phyloP scores from a whole-genome alignment of 2,888 invertebrate species.

The Macrosiphum euphorbiae region DNA sequence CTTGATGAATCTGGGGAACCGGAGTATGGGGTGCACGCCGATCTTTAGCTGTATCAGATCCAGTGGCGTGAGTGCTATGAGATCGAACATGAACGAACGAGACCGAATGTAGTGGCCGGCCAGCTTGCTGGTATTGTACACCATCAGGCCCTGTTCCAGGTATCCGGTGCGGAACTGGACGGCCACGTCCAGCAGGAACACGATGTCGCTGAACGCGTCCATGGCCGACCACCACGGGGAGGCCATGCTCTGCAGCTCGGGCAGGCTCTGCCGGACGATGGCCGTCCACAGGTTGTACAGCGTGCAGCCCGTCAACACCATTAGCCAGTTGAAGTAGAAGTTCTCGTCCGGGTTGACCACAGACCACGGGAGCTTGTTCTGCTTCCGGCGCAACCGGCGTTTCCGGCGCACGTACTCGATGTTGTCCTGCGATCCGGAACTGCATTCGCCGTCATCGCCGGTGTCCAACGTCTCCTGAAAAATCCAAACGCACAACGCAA shows the following conservation, averaged over 20 bases:
- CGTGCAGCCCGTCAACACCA: constrained; percentile 88
- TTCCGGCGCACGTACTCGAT: constrained; percentile 73
- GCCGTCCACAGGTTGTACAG: constrained; percentile 96
- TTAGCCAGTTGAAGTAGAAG: constrained; percentile 96
- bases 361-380: constrained; percentile 77
- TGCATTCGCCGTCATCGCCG: constrained; percentile 72
- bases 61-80: constrained; percentile 85
- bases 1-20: constrained; percentile 90
- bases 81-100: constrained; percentile 86
- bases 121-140: constrained; percentile 90
- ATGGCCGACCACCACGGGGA: constrained; percentile 84
- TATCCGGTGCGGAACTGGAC: constrained; percentile 96
- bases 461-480: constrained; percentile 72
- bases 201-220: constrained; percentile 88
- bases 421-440: constrained; percentile 72
- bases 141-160: constrained; percentile 85
- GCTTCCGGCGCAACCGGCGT: constrained; percentile 78
- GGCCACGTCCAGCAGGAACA: constrained; percentile 88
- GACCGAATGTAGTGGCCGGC: constrained; percentile 91
- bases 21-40: constrained; percentile 86
- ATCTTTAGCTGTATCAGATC: constrained; percentile 88
- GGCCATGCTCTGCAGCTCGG: constrained; percentile 84
- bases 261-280: constrained; percentile 94
- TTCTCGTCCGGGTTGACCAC: constrained; percentile 96
- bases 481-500: not conserved